Conservation (phyloP, 2,797 vertebrate genomes). For the Microctenopoma stevenorrisi region DNA sequence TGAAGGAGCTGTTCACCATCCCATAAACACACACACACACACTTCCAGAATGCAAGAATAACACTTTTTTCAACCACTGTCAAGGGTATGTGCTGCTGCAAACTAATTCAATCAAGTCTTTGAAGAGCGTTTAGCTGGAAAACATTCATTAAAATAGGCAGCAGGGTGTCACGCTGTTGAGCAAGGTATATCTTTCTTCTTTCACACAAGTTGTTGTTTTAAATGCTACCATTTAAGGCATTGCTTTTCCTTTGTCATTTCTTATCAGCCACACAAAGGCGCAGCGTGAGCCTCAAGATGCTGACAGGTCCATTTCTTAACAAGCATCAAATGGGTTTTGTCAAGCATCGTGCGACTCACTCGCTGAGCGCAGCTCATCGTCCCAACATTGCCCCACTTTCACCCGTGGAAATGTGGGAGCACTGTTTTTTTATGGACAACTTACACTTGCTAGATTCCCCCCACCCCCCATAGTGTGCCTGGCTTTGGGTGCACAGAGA, state of each 20-base stretch:
- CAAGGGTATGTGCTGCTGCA: constrained; percentile 28
- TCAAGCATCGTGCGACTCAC: constrained; percentile 56
- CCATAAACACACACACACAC: constrained; percentile 11
- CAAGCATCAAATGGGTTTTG: constrained; percentile 55
- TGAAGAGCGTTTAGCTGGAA: constrained; percentile 36
- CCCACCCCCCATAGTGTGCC: not conserved
- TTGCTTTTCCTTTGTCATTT: not conserved
- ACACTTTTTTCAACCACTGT: constrained; percentile 45
- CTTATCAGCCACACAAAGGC: not conserved
- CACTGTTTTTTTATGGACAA: constrained; percentile 21
- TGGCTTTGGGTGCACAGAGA: constrained; percentile 24
- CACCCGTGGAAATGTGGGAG: constrained; percentile 1
- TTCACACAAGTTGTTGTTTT: constrained; percentile 11
- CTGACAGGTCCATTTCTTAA: constrained; percentile 53
- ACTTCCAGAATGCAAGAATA: constrained; percentile 7
- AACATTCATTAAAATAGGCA: constrained; percentile 19
- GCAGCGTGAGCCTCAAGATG: constrained; percentile 16
- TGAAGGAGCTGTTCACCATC: constrained; percentile 5
- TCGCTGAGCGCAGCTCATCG: constrained; percentile 9
- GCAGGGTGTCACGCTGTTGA: constrained; percentile 1
- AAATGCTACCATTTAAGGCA: constrained; percentile 32
- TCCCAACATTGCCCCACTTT: constrained; percentile 48
- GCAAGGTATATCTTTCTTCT: not conserved
- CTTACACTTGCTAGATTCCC: not conserved
- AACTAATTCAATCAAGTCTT: constrained; percentile 26